Percentiles rank a stretch among this genome's conserved stretches.
phyloP scores from a whole-genome alignment of 2,797 vertebrate species.

The Chlorospingus semifuscus region DNA sequence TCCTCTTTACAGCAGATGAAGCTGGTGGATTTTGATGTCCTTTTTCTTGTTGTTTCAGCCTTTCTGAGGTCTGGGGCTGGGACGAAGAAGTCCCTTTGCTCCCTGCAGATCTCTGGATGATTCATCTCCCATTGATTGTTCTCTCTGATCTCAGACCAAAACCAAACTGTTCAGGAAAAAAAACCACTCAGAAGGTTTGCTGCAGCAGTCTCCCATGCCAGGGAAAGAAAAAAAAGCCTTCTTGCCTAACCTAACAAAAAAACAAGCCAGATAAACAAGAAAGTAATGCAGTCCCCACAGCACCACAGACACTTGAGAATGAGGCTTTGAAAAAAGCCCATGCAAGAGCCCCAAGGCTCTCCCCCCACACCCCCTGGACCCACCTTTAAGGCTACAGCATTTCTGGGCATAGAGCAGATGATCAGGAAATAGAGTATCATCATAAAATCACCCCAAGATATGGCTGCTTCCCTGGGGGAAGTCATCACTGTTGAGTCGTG shows the following conservation, averaged over 20 bases:
- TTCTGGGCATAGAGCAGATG: neutral
- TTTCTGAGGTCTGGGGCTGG: neutral
- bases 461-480: neutral
- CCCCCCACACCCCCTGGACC: neutral
- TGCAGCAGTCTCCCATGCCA: no score
- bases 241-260: neutral
- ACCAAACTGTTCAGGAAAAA: neutral
- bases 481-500: neutral
- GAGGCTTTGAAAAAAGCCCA: neutral
- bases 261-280: neutral
- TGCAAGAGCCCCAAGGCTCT: neutral
- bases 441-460: neutral
- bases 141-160: neutral
- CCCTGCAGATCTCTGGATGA: fast-evolving
- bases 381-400: neutral
- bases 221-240: neutral
- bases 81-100: fast-evolving
- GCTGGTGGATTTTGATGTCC: neutral
- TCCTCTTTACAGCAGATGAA: neutral
- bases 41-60: neutral
- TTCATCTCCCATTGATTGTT: neutral
- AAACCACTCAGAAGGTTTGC: neutral
- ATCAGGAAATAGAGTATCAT: neutral
- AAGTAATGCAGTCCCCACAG: neutral
- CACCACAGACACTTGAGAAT: neutral